Base-by-base conservation (phyloP, 2,113 vertebrate species). In the Ammospiza caudacuta region DNA sequence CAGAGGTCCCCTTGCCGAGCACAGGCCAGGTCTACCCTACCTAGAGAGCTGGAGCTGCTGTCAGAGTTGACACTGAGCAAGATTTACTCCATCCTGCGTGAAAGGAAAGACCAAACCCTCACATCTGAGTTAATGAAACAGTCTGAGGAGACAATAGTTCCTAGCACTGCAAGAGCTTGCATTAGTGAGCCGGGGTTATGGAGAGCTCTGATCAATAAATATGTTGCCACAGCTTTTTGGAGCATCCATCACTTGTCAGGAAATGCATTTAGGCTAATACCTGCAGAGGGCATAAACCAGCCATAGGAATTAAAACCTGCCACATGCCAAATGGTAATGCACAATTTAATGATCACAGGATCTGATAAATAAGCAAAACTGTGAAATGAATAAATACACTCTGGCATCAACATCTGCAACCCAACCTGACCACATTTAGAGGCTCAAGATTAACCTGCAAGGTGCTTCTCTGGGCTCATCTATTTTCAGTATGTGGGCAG, bases 361-460 rank as follows among this genome's bases (percentile, higher is more conserved):
- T 93, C 92, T 95, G 95, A 96, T 90, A 96, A 97, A 96, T 96
- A 97, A 97, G 95, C 96, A 96, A 90, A 97, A 88, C 92, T 59
- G 82, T 82, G 85, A 95, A 94, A 92, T 82, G 86, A 96, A 92
- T 83, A 96, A 96, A 97, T 95, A 94, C 62, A 83, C 77, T 90
- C 95, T 94, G 95, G 89, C 92, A 93, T 90, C 87, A 92, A 76
- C 92, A 90, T 91, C 89, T 87, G 89, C 92, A 94, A 61, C 47
- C 21, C 85, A 74, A 75, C 85, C 77, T 66, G 66, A 87, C 51
- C 62, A 57, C 51, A 63, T 81, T 73, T 76, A 73, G 55, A 87
- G 63, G 46, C 63, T 73, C 1, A 0, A 89, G 74, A 94, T 90
- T 92, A 96, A 93, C 94, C 86, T 90, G 66, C 64, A 93, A 89